phyloP scores from a whole-genome alignment of 2,797 vertebrate genomes.

The Liasis olivaceus region DNA sequence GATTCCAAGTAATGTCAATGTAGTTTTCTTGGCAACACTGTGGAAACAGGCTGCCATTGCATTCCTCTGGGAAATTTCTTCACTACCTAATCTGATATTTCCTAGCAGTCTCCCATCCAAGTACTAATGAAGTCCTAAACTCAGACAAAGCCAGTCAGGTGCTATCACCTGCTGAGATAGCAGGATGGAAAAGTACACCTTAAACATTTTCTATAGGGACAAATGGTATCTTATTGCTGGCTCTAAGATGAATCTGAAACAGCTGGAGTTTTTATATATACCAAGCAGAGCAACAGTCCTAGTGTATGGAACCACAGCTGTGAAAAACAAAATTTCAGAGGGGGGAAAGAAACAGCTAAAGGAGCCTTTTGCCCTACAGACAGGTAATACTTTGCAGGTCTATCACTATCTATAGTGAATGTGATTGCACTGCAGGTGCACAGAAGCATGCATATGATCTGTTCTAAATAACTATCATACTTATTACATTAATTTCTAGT shows the following conservation, averaged over 20 bases:
- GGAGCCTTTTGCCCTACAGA: conserved; percentile 10
- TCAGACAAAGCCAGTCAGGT: too few species aligned
- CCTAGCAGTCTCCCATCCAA: too few species aligned
- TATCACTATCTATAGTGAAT: conserved; percentile 15
- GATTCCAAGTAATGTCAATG: background rate
- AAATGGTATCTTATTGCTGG: conserved; percentile 50
- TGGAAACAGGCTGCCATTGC: background rate
- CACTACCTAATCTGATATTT: too few species aligned
- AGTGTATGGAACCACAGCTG: conserved; percentile 68
- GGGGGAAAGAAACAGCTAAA: background rate
- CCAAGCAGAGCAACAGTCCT: conserved; percentile 54
- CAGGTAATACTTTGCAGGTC: conserved; percentile 29
- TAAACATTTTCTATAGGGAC: conserved; percentile 31
- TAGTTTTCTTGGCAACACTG: background rate
- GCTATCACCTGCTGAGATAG: too few species aligned
- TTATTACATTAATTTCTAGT: background rate
- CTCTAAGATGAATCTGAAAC: conserved; percentile 75
- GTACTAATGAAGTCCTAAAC: too few species aligned
- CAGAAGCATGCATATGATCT: background rate
- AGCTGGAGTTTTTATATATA: conserved; percentile 72
- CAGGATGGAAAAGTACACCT: too few species aligned
- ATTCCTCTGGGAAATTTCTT: background rate
- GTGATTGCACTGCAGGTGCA: conserved; percentile 24
- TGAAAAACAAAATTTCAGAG: conserved; percentile 52
- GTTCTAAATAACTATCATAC: background rate